A percentile compares a stretch with the other conserved stretches of the same genome.
These are phyloP conservation scores for Brachyrhaphis roseni DNA, from an alignment of 2,797 vertebrate genomes.

Conservation along the genomic window DNA sequence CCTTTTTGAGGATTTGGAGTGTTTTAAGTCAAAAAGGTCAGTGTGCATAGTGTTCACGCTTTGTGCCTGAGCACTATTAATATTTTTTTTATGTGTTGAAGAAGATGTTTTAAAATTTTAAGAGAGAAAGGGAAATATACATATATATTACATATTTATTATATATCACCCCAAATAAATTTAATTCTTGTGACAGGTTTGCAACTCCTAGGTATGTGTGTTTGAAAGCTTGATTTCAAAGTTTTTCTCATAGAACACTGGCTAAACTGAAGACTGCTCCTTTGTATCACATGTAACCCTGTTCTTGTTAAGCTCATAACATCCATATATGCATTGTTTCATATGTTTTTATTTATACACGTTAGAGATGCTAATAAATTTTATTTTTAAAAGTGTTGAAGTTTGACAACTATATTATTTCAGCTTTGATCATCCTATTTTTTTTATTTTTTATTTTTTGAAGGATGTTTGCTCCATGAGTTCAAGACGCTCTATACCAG, in stretches of 20 bases:
- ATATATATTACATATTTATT: slow-evolving; percentile 76
- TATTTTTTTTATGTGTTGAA: slow-evolving; percentile 69
- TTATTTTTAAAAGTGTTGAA: slow-evolving; percentile 90
- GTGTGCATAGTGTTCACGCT: slow-evolving; percentile 63
- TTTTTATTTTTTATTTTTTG: neutral
- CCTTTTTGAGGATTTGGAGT: slow-evolving; percentile 58
- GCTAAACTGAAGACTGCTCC: slow-evolving; percentile 76
- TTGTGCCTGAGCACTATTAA: slow-evolving; percentile 53
- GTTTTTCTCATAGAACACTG: slow-evolving; percentile 80
- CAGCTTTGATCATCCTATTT: neutral
- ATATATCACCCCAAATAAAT: slow-evolving; percentile 42
- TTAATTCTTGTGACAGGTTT: slow-evolving; percentile 82
- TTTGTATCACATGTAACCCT: slow-evolving; percentile 86
- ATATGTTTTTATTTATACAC: slow-evolving; percentile 94
- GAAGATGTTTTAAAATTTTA: slow-evolving; percentile 67
- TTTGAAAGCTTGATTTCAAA: slow-evolving; percentile 77
- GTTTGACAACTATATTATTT: slow-evolving; percentile 30
- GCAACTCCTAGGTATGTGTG: slow-evolving; percentile 83
- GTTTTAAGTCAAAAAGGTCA: slow-evolving; percentile 52
- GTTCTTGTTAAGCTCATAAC: slow-evolving; percentile 87
- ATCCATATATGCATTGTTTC: slow-evolving; percentile 85
- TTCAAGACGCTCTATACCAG: neutral
- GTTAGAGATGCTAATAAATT: slow-evolving; percentile 91
- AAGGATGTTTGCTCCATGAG: neutral
- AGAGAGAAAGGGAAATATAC: slow-evolving; percentile 78